Evolutionary conservation across 1,140 invertebrate genomes (phyloP), one percentile per base, ranked within the genome.

Genomic region (Hypothenemus hampei): DNA sequence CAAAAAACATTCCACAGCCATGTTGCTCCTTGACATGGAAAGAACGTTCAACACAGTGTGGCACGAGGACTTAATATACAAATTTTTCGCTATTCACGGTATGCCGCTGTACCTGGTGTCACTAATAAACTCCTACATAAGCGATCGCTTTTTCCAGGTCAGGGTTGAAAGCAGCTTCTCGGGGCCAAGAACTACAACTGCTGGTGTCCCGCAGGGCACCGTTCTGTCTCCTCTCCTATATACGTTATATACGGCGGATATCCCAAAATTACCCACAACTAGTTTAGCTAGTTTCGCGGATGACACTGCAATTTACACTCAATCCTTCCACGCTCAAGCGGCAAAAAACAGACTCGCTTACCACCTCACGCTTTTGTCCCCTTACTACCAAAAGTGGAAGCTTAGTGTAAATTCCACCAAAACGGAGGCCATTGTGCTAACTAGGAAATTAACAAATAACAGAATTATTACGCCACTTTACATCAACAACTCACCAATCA

Each of bases 21-120:
- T 61, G 16, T 11, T 62, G 1, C 50, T 64, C 7, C 45, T 71
- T 2, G 67, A 71, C 31, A 50, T 69, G 7, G 57, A 67, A 45
- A 69, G 67, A 37, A 68, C 69, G 3, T 71, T 71, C 48, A 67
- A 72, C 47, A 59, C 20, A 46, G 65, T 69, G 3, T 70, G 67
- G 66, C 63, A 64, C 15, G 31, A 62, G 3, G 68, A 62, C 15
- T 47, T 71, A 3, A 36, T 69, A 1, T 57, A 61, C 26, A 71
- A 70, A 62, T 20, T 69, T 6, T 43, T 60, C 8, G 33, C 37
- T 39, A 20, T 6, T 4, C n/a, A n/a, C n/a, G 23, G 6, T 13
- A 49, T 53, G 35, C 48, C 52, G 11, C 26, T 11, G 13, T 10
- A 52, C 7, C 4, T 68, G 10, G 37, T 64, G 11, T 35, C 61